Percentiles rank a stretch among this genome's conserved stretches.
Evolutionary conservation across 2,797 vertebrate genomes (phyloP).

Genomic region (Benthosema pterotum): DNA sequence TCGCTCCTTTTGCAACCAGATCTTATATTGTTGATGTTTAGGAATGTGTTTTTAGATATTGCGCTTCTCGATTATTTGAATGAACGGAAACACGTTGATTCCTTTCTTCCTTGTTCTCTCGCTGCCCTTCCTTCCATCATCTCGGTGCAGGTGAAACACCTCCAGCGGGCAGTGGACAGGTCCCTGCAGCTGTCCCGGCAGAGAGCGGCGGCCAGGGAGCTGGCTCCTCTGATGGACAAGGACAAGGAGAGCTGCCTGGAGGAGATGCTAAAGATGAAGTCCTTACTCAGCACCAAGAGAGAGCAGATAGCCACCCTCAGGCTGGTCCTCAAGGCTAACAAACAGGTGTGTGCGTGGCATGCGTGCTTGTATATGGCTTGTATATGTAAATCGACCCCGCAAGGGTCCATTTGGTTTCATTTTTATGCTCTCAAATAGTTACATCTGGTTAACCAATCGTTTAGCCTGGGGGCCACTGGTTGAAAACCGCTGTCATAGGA

Average conservation of each 20-base stretch:
- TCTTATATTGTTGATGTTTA: no score
- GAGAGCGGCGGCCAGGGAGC: constrained; percentile 88
- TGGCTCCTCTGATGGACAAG: constrained; percentile 90
- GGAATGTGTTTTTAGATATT: no score
- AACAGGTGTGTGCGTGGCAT: constrained; percentile 83
- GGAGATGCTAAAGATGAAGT: constrained; percentile 95
- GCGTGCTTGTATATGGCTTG: not conserved
- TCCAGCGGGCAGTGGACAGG: constrained; percentile 93
- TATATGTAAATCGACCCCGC: no score
- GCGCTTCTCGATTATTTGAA: no score
- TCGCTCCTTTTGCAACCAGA: no score
- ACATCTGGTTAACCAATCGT: no score
- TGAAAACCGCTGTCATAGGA: no score
- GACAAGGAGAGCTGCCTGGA: constrained; percentile 96
- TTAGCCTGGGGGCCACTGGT: no score
- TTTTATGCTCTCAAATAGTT: no score
- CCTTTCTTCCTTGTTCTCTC: not conserved
- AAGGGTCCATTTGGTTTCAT: no score
- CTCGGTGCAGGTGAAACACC: constrained; percentile 86
- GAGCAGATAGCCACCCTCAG: constrained; percentile 96
- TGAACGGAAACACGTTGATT: no score
- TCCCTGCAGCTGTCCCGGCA: constrained; percentile 93
- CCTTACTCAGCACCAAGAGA: constrained; percentile 93
- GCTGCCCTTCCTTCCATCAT: not conserved
- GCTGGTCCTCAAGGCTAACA: constrained; percentile 96